A percentile compares a stretch with the other conserved stretches of the same genome.
Conservation (phyloP, 2,888 invertebrate genomes). For the Erebia palarica region DNA sequence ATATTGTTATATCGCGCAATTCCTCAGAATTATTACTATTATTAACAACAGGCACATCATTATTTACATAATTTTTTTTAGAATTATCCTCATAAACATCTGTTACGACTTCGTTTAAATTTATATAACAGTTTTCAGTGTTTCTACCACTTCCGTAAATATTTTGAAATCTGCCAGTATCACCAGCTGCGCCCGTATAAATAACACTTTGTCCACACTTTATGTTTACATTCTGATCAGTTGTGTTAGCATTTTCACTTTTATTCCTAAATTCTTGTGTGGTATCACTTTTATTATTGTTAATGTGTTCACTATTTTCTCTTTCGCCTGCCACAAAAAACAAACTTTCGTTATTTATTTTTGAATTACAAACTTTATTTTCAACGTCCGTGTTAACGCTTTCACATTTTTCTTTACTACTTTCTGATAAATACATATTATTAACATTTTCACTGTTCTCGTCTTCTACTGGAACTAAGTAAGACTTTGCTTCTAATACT, state of each 20-base stretch:
- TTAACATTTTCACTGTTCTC: not conserved
- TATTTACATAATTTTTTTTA: constrained; percentile 14
- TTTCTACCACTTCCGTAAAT: not conserved
- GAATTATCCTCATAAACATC: not conserved
- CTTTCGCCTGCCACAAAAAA: constrained; percentile 11
- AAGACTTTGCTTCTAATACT: constrained; percentile 26
- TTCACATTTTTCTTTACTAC: constrained; percentile 25
- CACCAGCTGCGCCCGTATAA: not conserved
- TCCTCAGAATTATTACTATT: constrained; percentile 33
- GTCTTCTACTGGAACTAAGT: not conserved
- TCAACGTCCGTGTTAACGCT: not conserved
- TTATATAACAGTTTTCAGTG: constrained; percentile 10
- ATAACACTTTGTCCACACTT: constrained; percentile 20
- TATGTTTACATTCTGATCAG: constrained; percentile 17
- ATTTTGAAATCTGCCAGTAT: constrained; percentile 6
- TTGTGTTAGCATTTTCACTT: constrained; percentile 3
- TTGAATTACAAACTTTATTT: constrained; percentile 25
- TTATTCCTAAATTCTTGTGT: constrained; percentile 22
- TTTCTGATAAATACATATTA: not conserved
- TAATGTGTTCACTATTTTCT: constrained; percentile 29
- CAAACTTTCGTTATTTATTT: constrained; percentile 24
- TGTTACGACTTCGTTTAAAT: constrained; percentile 33
- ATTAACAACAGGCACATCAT: constrained; percentile 1
- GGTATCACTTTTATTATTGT: constrained; percentile 29
- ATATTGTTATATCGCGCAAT: constrained; percentile 8